These are phyloP conservation scores for Ferrisia virgata DNA, from an alignment of 2,888 invertebrate genomes.

Conservation along the genomic window DNA sequence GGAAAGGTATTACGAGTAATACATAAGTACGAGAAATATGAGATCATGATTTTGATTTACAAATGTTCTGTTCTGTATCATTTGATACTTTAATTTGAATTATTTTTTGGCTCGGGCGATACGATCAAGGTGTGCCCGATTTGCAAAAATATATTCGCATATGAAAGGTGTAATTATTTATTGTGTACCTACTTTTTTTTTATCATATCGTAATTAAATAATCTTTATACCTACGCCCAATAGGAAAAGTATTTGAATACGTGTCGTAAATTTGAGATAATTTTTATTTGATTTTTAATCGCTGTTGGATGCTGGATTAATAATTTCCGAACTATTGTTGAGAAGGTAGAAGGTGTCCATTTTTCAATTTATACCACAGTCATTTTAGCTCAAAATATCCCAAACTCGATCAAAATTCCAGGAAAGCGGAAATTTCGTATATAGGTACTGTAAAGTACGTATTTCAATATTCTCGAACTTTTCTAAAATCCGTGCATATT, in stretches of 20 bases:
- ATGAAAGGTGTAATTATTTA: background rate
- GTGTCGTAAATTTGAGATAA: background rate
- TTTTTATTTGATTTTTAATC: background rate
- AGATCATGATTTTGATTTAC: background rate
- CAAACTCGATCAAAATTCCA: too few species aligned
- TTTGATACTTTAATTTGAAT: background rate
- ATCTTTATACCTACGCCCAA: background rate
- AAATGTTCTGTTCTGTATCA: background rate
- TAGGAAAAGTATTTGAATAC: background rate
- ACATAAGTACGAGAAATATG: background rate
- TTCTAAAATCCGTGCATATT: too few species aligned
- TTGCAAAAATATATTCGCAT: background rate
- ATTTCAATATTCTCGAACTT: too few species aligned
- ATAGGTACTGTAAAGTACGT: too few species aligned
- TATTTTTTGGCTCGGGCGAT: background rate
- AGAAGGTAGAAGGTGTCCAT: too few species aligned
- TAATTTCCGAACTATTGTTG: too few species aligned
- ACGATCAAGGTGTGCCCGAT: background rate
- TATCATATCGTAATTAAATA: background rate
- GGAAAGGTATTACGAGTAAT: background rate
- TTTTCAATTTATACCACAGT: too few species aligned
- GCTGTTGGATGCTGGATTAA: background rate
- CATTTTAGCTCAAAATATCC: too few species aligned
- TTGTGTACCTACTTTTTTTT: background rate
- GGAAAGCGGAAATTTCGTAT: too few species aligned